Percentiles rank a stretch among this genome's conserved stretches.
Conservation (phyloP, 2,888 invertebrate species). For the Rapana venosa region DNA sequence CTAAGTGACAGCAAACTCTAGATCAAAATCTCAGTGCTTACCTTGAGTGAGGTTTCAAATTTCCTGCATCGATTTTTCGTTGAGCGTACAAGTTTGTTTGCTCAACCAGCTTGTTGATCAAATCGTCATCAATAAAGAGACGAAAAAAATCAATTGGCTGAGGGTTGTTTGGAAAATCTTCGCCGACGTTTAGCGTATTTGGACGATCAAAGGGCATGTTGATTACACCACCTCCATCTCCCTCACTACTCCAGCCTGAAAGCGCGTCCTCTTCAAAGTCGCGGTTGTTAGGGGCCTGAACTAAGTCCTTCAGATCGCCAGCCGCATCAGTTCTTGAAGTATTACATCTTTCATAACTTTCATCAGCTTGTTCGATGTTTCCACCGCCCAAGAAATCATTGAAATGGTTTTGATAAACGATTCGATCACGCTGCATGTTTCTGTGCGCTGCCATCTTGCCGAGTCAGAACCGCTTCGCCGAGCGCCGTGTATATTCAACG, state of each 20-base stretch:
- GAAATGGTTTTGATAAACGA: neutral
- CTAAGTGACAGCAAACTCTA: neutral
- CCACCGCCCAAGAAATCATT: neutral
- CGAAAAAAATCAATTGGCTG: neutral
- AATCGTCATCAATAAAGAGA: neutral
- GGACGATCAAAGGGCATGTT: neutral
- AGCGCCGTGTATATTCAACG: neutral
- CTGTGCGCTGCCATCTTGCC: neutral
- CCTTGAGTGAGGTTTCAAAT: neutral
- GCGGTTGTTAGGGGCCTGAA: neutral
- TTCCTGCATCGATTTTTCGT: neutral
- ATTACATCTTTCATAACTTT: neutral
- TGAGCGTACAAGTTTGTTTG: slow-evolving; percentile 5
- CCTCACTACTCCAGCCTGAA: neutral
- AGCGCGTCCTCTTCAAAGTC: neutral
- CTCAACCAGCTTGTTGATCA: slow-evolving; percentile 3
- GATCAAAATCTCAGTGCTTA: neutral
- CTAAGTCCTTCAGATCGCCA: slow-evolving; percentile 2
- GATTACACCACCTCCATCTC: neutral
- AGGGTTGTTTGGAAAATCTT: slow-evolving; percentile 10
- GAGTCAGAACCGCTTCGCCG: neutral
- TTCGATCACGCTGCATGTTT: neutral
- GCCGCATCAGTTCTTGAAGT: neutral
- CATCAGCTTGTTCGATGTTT: neutral
- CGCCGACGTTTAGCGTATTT: neutral